Percentiles rank a stretch among this genome's conserved stretches.
Conservation (phyloP, 2,113 vertebrate species). For the Pangasianodon hypophthalmus region DNA sequence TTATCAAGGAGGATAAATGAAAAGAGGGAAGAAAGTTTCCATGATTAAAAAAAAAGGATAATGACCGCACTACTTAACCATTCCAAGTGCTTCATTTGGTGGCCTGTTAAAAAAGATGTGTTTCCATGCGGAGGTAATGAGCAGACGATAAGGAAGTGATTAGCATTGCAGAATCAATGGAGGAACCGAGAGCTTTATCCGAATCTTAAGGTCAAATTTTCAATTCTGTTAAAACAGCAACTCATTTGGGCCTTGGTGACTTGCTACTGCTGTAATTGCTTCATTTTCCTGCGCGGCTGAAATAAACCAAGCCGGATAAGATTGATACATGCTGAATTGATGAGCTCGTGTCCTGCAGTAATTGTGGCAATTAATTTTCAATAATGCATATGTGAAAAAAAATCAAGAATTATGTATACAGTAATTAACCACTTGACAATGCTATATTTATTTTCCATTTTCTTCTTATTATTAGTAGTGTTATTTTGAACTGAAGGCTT, state of each 20-base stretch:
- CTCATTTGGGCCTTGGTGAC: slow-evolving; percentile 24
- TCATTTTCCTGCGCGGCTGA: slow-evolving; percentile 46
- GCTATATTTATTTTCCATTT: neutral
- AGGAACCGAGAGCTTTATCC: slow-evolving; percentile 8
- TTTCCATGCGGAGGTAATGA: slow-evolving; percentile 46
- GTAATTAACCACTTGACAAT: neutral
- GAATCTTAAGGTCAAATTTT: slow-evolving; percentile 44
- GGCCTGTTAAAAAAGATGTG: slow-evolving; percentile 37
- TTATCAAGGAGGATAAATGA: neutral
- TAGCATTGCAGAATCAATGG: slow-evolving; percentile 38
- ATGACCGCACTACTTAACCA: slow-evolving; percentile 25
- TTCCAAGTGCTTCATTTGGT: slow-evolving; percentile 42
- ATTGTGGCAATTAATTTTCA: slow-evolving; percentile 25
- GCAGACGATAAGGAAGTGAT: slow-evolving; percentile 52
- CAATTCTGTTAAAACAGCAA: slow-evolving; percentile 36
- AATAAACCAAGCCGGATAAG: slow-evolving; percentile 54
- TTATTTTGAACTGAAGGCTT: neutral
- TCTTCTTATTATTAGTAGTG: neutral
- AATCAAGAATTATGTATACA: neutral
- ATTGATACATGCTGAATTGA: slow-evolving; percentile 49
- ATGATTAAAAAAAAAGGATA: slow-evolving; percentile 21
- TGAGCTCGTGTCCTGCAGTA: slow-evolving; percentile 13
- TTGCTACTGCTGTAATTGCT: slow-evolving; percentile 45
- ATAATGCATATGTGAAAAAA: neutral
- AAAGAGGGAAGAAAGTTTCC: slow-evolving; percentile 4